Base-by-base conservation (phyloP, 2,113 vertebrate genomes). In the Sporophila hypoxantha region DNA sequence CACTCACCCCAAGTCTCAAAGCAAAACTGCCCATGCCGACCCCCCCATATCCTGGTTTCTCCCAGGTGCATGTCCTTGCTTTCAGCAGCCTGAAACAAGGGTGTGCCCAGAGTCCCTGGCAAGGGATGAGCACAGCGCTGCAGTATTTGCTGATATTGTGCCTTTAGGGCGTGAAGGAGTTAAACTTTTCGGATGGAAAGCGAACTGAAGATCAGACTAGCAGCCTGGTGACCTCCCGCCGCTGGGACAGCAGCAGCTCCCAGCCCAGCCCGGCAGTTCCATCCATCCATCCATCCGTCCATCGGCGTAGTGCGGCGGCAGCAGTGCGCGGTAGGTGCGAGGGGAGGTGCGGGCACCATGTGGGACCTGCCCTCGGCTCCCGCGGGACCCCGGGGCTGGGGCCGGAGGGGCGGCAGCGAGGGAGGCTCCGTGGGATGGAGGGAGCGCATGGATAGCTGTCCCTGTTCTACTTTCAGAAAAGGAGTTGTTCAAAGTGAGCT, bases 161-260 rank as follows among this genome's bases (percentile, higher is more conserved):
- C 49, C 27, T 90, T 49, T 77, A 88, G 94, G 94, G n/a, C 14
- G 2, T 49, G 92, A 91, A 94, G 61, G 93, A 86, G 93, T 96
- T 95, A 94, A 95, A 87, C 32, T 87, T 87, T 49, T 69, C 68
- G 46, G 76, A 57, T 92, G 93, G 67, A 90, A 89, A 90, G 67
- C 13, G 12, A 92, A 39, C 77, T 71, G 81, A 92, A 89, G 75
- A 88, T 86, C 83, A 85, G 87, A 77, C 47, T n/a, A 27, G 77
- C 92, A 94, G 94, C 77, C 83, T 66, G 78, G 80, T 93, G 88
- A 93, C 89, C 85, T 93, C 90, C 91, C 5, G 67, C 77, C 62
- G 92, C 91, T 50, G 80, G 88, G 85, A 86, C 88, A 89, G 90
- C 84, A 81, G 82, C 82, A 77, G 22, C 87, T 88, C 77, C 69